These are phyloP conservation scores for Tipula vernalis DNA, from an alignment of 2,888 invertebrate species.

Conservation along the genomic window DNA sequence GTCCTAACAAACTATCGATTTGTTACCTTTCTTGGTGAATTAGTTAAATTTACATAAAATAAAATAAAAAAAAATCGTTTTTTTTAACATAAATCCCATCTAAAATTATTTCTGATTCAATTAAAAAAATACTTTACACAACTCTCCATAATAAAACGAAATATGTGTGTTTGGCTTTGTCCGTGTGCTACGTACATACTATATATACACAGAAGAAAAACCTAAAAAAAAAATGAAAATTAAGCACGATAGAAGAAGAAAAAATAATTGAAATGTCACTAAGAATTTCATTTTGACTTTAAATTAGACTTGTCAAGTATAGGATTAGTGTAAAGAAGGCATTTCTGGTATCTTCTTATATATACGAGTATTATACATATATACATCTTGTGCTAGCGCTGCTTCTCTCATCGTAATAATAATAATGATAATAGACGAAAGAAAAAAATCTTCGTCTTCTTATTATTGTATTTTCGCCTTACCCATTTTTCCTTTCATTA, in stretches of 20 bases:
- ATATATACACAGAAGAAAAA: neutral
- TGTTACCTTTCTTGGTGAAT: neutral
- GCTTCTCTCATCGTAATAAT: neutral
- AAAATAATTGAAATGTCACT: slow-evolving; percentile 4
- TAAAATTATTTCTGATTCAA: neutral
- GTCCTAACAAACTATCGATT: neutral
- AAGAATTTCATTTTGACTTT: slow-evolving; percentile 4
- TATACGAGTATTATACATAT: neutral
- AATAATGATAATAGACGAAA: neutral
- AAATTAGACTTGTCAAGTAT: slow-evolving; percentile 4
- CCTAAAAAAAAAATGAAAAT: neutral
- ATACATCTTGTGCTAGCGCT: neutral
- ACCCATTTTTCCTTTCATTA: neutral
- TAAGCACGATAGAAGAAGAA: neutral
- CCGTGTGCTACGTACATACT: neutral
- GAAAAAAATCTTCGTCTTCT: neutral
- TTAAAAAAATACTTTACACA: neutral
- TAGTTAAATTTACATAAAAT: neutral
- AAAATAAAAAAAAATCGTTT: neutral
- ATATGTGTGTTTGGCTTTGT: neutral
- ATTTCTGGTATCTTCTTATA: neutral
- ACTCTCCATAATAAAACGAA: neutral
- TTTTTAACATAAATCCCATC: neutral
- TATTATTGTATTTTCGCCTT: neutral
- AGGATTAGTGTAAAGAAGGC: neutral